Evolutionary conservation across 2,888 invertebrate species (phyloP), one percentile per base, ranked within the genome.

Genomic region (Pyrrhosoma nymphula): DNA sequence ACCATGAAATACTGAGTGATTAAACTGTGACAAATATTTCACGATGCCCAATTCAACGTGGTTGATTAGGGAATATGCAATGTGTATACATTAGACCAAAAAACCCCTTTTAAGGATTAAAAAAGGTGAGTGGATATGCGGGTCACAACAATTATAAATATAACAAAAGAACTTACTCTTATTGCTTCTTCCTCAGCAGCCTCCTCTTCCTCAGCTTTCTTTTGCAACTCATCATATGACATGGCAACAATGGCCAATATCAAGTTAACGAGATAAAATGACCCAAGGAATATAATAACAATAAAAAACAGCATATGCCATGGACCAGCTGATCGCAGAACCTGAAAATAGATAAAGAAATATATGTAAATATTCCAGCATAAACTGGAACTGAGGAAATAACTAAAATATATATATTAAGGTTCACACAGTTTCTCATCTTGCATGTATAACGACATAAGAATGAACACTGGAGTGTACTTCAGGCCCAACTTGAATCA

Each of bases 161-260:
- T 60, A 60, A 20, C 16, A 10, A 60, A 2, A 20, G 60, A 88
- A 96, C 97, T 97, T 97, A 99, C 99, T 97, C 98, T 98, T 96
- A 99, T 98, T 95, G 99, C 99, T 97, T 99, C 99, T 97, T 99
- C 99, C 97, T 99, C 99, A 90, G 99, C 99, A 96, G 98, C 98
- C 97, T 99, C 99, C 97, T 99, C 99, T 97, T 99, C 99, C 97
- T 99, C 99, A 95, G 99, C 99, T 97, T 99, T 99, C 98, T 99
- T 99, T 97, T 99, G 99, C 97, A 99, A 98, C 97, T 99, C 99
- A 97, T 99, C 99, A 97, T 99, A 99, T 95, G 99, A 99, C 99
- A 99, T 99, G 96, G 99, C 99, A 97, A 99, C 99, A 97, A 99
- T 99, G 97, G 99, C 99, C 98, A 99, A 98, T 97, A 99, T 99